phyloP scores from a whole-genome alignment of 1,140 invertebrate genomes.

The Drosophila mayri region DNA sequence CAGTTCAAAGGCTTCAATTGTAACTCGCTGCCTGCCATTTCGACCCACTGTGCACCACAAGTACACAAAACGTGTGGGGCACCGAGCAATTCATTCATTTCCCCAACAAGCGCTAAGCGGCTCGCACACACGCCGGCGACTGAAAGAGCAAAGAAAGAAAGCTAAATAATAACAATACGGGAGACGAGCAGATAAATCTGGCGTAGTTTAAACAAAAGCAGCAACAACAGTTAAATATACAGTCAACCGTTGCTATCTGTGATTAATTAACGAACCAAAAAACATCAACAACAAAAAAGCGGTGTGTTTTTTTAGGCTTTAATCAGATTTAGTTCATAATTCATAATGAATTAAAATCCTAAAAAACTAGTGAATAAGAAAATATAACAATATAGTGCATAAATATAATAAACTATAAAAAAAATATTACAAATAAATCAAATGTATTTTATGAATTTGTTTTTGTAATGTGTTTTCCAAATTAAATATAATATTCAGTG shows the following conservation, averaged over 20 bases:
- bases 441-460: too few species aligned
- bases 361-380: conserved; percentile 3
- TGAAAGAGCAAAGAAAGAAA: conserved; percentile 33
- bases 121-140: conserved; percentile 42
- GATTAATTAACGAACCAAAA: conserved; percentile 61
- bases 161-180: conserved; percentile 44
- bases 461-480: too few species aligned
- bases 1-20: background rate
- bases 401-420: background rate
- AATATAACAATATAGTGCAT: background rate
- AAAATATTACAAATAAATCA: too few species aligned
- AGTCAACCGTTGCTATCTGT: conserved; percentile 65
- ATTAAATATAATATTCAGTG: too few species aligned
- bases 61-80: conserved; percentile 69
- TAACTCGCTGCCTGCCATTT: fast-evolving
- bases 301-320: conserved; percentile 17
- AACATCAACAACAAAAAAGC: conserved; percentile 40
- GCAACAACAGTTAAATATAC: conserved; percentile 23
- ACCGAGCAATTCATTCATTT: conserved; percentile 67
- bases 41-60: conserved; percentile 23
- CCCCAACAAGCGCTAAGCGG: conserved; percentile 59
- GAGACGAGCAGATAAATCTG: conserved; percentile 68
- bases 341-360: background rate
- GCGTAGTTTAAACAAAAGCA: conserved; percentile 24
- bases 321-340: conserved; percentile 20